These are phyloP conservation scores for Tetrao urogallus DNA, from an alignment of 2,113 vertebrate species.

Conservation along the genomic window DNA sequence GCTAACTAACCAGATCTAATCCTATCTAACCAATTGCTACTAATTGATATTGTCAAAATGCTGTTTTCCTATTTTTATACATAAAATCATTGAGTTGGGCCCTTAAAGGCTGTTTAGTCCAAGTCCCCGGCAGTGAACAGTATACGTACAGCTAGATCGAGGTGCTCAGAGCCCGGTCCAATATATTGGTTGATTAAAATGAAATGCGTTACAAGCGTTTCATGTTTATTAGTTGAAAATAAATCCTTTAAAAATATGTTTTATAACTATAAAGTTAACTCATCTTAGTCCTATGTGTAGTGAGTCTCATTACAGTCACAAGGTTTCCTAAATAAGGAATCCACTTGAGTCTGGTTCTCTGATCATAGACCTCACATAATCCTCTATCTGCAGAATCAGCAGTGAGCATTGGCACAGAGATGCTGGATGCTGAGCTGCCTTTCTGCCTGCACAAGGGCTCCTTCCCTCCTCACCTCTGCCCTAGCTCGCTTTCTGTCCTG, in stretches of 20 bases:
- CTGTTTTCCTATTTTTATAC: neutral
- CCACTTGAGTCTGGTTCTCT: neutral
- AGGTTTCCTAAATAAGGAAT: neutral
- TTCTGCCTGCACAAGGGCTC: neutral
- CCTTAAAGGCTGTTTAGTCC: too few relatives aligned
- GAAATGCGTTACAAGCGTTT: neutral
- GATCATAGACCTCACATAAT: neutral
- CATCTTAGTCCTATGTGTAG: neutral
- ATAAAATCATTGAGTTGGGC: too few relatives aligned
- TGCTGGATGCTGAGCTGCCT: neutral
- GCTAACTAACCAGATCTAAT: neutral
- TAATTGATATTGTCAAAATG: neutral
- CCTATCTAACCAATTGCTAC: neutral
- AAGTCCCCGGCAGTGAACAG: too few relatives aligned
- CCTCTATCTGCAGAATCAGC: constrained; percentile 10
- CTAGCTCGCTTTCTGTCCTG: neutral
- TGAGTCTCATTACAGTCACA: neutral
- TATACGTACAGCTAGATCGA: too few relatives aligned
- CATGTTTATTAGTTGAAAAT: neutral
- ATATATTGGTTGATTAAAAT: neutral
- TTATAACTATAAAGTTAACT: neutral
- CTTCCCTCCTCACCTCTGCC: neutral
- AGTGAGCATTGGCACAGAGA: neutral
- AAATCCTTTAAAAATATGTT: neutral
- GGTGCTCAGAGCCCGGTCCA: too few relatives aligned